Percentiles rank a stretch among this genome's conserved stretches.
phyloP scores from a whole-genome alignment of 2,797 vertebrate genomes.

The Chelonia mydas region DNA sequence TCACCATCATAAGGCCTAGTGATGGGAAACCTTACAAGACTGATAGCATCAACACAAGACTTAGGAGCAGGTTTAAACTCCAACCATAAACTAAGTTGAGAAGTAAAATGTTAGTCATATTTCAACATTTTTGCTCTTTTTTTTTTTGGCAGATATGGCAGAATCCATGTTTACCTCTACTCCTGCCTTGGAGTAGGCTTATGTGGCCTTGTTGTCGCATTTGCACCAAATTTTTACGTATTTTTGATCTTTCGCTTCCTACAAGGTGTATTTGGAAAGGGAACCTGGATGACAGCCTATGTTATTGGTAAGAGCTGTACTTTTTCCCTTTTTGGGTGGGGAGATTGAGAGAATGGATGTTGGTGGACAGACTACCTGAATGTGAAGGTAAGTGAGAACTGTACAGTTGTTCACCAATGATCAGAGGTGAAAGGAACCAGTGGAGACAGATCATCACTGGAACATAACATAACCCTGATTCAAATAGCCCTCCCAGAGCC shows the following conservation, averaged over 20 bases:
- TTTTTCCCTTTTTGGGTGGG: not conserved
- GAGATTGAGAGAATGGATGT: not conserved
- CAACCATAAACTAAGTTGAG: not conserved
- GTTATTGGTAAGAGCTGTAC: constrained; percentile 88
- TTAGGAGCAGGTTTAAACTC: not conserved
- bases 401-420: not conserved
- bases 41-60: not conserved
- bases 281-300: constrained; percentile 93
- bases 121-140: not conserved
- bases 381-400: not conserved
- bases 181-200: constrained; percentile 89
- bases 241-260: constrained; percentile 91
- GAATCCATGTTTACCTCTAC: constrained; percentile 89
- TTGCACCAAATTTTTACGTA: constrained; percentile 89
- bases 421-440: not conserved
- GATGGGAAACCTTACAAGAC: not conserved
- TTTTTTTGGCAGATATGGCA: constrained; percentile 87
- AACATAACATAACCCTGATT: not conserved
- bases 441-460: not conserved
- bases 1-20: not conserved
- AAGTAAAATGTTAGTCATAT: not conserved
- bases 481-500: too few species aligned
- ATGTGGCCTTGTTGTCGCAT: constrained; percentile 90
- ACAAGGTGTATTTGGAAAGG: constrained; percentile 93
- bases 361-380: not conserved